Conservation (phyloP, 2,113 vertebrate genomes). For the Prunella fulvescens region DNA sequence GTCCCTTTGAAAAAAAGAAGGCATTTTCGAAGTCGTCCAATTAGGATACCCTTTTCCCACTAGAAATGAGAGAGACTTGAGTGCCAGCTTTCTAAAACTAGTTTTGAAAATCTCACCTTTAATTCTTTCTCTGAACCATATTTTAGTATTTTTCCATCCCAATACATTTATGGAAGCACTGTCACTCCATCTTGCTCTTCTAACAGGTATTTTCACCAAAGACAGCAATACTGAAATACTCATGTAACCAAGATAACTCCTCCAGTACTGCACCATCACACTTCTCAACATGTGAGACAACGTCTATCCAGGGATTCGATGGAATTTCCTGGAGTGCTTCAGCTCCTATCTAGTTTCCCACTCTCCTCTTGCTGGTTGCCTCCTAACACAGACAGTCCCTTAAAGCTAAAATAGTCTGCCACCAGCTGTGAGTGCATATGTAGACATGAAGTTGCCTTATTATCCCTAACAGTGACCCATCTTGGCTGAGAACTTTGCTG, state of each 20-base stretch:
- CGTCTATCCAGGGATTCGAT: neutral
- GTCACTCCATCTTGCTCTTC: neutral
- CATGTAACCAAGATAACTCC: neutral
- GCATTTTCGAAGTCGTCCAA: neutral
- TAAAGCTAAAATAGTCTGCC: slow-evolving; percentile 11
- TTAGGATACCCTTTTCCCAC: neutral
- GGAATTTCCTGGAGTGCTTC: slow-evolving; percentile 30
- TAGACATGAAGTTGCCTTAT: neutral
- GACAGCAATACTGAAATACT: neutral
- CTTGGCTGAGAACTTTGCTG: neutral
- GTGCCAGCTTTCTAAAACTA: neutral
- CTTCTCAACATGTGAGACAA: slow-evolving; percentile 10
- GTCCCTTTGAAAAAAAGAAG: neutral
- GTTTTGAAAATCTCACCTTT: slow-evolving; percentile 2
- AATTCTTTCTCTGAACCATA: neutral
- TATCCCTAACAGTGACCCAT: neutral
- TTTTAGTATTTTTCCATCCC: neutral
- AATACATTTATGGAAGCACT: neutral
- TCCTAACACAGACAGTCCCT: neutral
- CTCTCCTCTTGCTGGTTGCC: neutral
- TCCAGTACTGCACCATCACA: slow-evolving; percentile 1
- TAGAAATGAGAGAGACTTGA: neutral
- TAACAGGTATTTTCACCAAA: neutral
- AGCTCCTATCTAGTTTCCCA: slow-evolving; percentile 18
- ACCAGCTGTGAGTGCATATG: neutral